Percentiles rank a stretch among this genome's conserved stretches.
Evolutionary conservation across 2,888 invertebrate species (phyloP).

Genomic region (Xanthostigma xanthostigma): DNA sequence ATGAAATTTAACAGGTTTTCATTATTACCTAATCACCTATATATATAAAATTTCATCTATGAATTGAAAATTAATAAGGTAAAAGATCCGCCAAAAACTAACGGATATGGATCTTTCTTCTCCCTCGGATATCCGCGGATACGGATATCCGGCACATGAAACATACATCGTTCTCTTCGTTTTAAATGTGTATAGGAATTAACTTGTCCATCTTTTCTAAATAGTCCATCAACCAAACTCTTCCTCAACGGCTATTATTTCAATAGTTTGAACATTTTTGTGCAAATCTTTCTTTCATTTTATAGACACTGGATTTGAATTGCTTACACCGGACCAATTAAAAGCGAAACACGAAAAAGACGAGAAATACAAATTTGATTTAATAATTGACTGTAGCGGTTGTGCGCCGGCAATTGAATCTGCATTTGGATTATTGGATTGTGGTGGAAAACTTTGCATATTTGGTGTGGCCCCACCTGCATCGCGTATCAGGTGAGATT

Average conservation of each 20-base stretch:
- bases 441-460: conserved; percentile 49
- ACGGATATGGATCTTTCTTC: too few relatives aligned
- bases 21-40: too few relatives aligned
- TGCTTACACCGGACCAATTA: conserved; percentile 38
- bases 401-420: conserved; percentile 52
- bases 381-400: conserved; percentile 61
- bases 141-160: too few relatives aligned
- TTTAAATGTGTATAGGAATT: too few relatives aligned
- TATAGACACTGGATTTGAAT: conserved; percentile 43
- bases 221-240: too few relatives aligned
- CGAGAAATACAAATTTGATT: conserved; percentile 36
- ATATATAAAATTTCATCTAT: too few relatives aligned
- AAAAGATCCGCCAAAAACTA: too few relatives aligned
- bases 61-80: too few relatives aligned
- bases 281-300: conserved; percentile 10
- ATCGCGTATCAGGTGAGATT: conserved; percentile 25
- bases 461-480: conserved; percentile 50
- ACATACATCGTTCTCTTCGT: too few relatives aligned
- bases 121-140: too few relatives aligned
- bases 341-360: conserved; percentile 24
- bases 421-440: conserved; percentile 36
- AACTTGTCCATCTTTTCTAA: too few relatives aligned
- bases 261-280: neutral
- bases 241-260: neutral
- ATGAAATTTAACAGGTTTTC: too few relatives aligned